Percentiles rank a stretch among this genome's conserved stretches.
phyloP scores from a whole-genome alignment of 37 sponge, comb jelly and placozoan genomes.

The Hormiphora californensis region DNA sequence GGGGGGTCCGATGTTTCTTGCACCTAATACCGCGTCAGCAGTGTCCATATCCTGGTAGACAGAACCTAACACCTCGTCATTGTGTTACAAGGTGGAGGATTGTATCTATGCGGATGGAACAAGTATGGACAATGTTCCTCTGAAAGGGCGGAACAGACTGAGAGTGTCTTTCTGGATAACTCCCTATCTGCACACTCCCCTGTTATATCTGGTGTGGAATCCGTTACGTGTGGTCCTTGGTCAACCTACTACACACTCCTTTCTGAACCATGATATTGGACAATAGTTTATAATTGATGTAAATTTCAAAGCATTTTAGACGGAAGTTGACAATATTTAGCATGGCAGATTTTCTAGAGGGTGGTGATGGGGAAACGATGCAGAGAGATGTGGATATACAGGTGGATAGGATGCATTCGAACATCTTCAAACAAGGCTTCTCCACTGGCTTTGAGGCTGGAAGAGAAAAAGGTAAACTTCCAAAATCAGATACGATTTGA shows the following conservation, averaged over 20 bases:
- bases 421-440: slow-evolving; percentile 42
- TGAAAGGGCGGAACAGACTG: neutral
- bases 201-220: neutral
- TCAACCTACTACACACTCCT: slow-evolving; percentile 19
- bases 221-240: slow-evolving; percentile 24
- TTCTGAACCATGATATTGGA: too few species aligned
- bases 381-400: slow-evolving; percentile 15
- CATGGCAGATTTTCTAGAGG: slow-evolving; percentile 50
- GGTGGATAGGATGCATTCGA: slow-evolving; percentile 34
- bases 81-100: neutral
- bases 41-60: too few species aligned
- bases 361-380: neutral
- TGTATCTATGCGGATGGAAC: slow-evolving; percentile 30
- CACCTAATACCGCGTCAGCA: too few species aligned
- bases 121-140: slow-evolving; percentile 51
- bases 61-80: too few species aligned
- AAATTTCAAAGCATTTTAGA: too few species aligned
- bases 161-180: neutral
- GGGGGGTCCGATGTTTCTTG: too few species aligned
- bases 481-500: neutral
- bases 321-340: neutral
- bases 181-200: neutral
- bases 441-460: neutral
- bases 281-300: too few species aligned
- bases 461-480: neutral